These are phyloP conservation scores for Zonitis immaculata DNA, from an alignment of 2,888 invertebrate genomes.

Conservation along the genomic window DNA sequence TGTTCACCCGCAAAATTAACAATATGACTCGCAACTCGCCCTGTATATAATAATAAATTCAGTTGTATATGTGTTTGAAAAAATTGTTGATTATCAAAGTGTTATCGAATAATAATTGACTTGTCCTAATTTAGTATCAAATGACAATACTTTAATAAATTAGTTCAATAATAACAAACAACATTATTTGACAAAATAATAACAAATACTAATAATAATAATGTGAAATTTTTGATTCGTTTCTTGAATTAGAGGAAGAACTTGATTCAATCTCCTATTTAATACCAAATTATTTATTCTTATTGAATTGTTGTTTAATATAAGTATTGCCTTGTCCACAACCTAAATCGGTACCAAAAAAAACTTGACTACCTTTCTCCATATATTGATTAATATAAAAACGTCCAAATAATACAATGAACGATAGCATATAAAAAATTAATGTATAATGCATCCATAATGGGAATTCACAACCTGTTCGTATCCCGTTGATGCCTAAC, in stretches of 20 bases:
- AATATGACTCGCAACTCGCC: too few species aligned
- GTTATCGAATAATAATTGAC: neutral
- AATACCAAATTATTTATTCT: neutral
- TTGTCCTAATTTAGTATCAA: too few species aligned
- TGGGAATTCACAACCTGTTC: constrained; percentile 79
- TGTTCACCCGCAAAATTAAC: too few species aligned
- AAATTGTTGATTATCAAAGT: neutral
- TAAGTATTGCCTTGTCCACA: constrained; percentile 58
- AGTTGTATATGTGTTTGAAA: too few species aligned
- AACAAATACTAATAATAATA: neutral
- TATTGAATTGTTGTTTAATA: constrained; percentile 38
- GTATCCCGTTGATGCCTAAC: constrained; percentile 73
- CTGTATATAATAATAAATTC: too few species aligned
- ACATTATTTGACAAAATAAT: too few species aligned
- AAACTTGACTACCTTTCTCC: constrained; percentile 61
- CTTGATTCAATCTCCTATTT: neutral
- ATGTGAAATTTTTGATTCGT: neutral
- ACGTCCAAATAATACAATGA: constrained; percentile 81
- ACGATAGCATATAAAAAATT: constrained; percentile 81
- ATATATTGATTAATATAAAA: constrained; percentile 80
- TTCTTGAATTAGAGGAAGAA: neutral
- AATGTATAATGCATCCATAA: constrained; percentile 87
- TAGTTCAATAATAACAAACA: neutral
- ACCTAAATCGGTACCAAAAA: constrained; percentile 54
- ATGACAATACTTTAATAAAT: too few species aligned